Evolutionary conservation across 2,113 vertebrate genomes (phyloP).

Genomic region (Otocyon megalotis): DNA sequence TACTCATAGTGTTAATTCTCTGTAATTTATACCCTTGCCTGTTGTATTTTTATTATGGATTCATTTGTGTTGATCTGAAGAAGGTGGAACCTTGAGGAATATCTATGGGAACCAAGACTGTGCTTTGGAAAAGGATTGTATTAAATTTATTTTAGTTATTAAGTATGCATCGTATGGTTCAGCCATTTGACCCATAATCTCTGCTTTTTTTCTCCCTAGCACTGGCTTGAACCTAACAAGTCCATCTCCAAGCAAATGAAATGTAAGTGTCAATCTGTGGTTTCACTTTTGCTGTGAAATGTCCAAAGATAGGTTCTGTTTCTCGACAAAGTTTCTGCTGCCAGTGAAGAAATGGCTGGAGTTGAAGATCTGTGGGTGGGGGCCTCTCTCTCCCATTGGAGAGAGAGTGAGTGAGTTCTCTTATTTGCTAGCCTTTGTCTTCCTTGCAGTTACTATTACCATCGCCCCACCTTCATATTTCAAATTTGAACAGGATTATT

Average conservation of each 20-base stretch:
- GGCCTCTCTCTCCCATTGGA: not conserved
- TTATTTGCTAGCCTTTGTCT: not conserved
- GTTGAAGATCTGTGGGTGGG: not conserved
- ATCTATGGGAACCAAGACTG: not conserved
- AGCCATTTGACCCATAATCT: slow-evolving; percentile 74
- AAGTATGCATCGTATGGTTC: not conserved
- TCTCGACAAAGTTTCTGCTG: not conserved
- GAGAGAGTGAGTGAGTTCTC: not conserved
- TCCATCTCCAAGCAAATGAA: slow-evolving; percentile 98
- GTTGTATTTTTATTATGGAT: not conserved
- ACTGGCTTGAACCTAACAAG: slow-evolving; percentile 99
- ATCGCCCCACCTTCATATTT: not conserved
- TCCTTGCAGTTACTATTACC: not conserved
- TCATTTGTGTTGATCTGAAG: slow-evolving; percentile 10
- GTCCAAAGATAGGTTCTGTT: slow-evolving; percentile 45
- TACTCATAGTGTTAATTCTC: slow-evolving; percentile 37
- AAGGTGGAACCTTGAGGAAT: not conserved
- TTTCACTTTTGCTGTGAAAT: slow-evolving; percentile 58
- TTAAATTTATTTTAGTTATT: slow-evolving; percentile 37
- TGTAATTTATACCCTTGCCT: slow-evolving; percentile 19
- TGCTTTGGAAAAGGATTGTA: slow-evolving; percentile 54
- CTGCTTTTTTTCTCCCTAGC: slow-evolving; percentile 88
- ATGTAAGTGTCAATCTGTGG: slow-evolving; percentile 92
- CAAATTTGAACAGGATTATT: not conserved
- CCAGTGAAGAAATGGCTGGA: not conserved